Percentiles rank a stretch among this genome's conserved stretches.
These are phyloP conservation scores for Phoebastria nigripes DNA, from an alignment of 2,797 vertebrate species.

Conservation along the genomic window DNA sequence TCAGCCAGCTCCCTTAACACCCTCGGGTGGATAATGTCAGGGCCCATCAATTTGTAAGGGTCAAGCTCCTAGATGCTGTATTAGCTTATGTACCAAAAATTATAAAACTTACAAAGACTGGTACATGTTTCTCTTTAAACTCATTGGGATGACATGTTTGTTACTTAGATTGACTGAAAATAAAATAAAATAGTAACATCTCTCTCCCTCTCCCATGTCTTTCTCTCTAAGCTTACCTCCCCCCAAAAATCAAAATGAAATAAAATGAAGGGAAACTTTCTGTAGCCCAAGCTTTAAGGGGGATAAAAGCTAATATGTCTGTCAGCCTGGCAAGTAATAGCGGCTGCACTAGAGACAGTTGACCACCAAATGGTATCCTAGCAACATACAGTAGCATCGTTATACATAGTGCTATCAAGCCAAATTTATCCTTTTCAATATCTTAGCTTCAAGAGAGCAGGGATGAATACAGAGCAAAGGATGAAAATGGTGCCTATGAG, in stretches of 20 bases:
- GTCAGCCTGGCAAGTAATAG: conserved; percentile 19
- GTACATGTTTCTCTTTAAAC: background rate
- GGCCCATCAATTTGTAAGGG: no score
- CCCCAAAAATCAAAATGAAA: background rate
- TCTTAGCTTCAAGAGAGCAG: conserved; percentile 23
- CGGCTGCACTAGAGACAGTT: conserved; percentile 23
- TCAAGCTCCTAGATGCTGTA: background rate
- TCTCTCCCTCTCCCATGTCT: background rate
- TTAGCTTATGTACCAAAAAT: background rate
- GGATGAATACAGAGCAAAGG: conserved; percentile 8
- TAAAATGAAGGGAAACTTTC: conserved; percentile 7
- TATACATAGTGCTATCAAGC: conserved; percentile 55
- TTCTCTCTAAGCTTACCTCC: background rate
- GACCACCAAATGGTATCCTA: conserved; percentile 66
- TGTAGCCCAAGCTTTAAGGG: background rate
- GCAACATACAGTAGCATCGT: conserved; percentile 48
- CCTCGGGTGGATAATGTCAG: background rate
- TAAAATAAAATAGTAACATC: background rate
- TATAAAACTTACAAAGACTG: background rate
- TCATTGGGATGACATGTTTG: background rate
- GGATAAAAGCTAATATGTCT: conserved; percentile 42
- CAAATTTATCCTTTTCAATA: conserved; percentile 60
- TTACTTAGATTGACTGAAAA: background rate
- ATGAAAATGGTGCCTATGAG: background rate
- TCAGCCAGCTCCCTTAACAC: background rate